Evolutionary conservation across 2,888 invertebrate genomes (phyloP).

Genomic region (Pollenia angustigena): DNA sequence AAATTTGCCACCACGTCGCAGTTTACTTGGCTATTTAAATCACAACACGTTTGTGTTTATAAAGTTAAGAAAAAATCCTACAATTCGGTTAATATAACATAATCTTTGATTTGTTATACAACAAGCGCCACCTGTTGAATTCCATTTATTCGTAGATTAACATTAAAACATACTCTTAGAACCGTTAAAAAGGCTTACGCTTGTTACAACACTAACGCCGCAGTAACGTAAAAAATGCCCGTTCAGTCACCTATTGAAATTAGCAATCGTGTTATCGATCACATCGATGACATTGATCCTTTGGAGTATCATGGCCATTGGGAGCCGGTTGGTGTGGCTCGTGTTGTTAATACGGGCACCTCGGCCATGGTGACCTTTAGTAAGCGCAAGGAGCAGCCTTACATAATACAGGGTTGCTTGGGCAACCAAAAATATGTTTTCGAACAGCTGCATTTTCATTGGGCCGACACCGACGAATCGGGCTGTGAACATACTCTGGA

Average conservation of each 20-base stretch:
- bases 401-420: conserved; percentile 87
- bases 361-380: conserved; percentile 87
- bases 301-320: conserved; percentile 84
- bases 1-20: conserved; percentile 83
- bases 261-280: conserved; percentile 83
- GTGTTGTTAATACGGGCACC: conserved; percentile 83
- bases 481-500: conserved; percentile 93
- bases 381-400: conserved; percentile 86
- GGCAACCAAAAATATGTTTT: conserved; percentile 88
- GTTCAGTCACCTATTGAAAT: conserved; percentile 84
- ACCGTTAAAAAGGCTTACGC: conserved; percentile 45
- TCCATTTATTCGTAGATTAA: conserved; percentile 20
- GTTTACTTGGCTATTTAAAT: conserved; percentile 79
- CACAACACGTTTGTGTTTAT: conserved; percentile 82
- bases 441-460: conserved; percentile 92
- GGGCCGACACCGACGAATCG: conserved; percentile 90
- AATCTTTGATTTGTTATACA: conserved; percentile 68
- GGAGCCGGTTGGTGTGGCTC: conserved; percentile 84
- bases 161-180: conserved; percentile 23
- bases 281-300: conserved; percentile 83
- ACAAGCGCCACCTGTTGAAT: conserved; percentile 51
- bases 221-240: conserved; percentile 78
- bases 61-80: conserved; percentile 82
- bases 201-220: conserved; percentile 41
- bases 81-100: conserved; percentile 79